Conservation (phyloP, 2,113 vertebrate genomes). For the Phrynocephalus versicolor region DNA sequence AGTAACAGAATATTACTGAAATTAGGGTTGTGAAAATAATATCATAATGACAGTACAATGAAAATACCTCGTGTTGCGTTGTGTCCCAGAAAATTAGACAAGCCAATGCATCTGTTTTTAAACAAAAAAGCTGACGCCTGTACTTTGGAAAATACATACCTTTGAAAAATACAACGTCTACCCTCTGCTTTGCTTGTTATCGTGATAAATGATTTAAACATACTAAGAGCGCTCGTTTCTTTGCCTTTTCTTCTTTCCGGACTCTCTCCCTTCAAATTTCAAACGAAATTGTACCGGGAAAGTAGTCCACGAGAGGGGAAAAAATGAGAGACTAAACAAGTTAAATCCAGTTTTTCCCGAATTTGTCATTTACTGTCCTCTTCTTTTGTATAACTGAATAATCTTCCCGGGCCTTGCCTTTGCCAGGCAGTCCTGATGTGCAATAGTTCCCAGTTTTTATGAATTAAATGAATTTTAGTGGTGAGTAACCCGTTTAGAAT, state of each 20-base stretch:
- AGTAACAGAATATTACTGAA: neutral
- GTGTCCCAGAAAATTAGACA: neutral
- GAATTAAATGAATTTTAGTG: too few relatives aligned
- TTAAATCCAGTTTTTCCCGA: neutral
- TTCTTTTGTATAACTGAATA: neutral
- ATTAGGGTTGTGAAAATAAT: neutral
- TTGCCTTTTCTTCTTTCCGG: too few relatives aligned
- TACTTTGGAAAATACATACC: neutral
- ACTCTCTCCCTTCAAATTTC: too few relatives aligned
- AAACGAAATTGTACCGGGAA: too few relatives aligned
- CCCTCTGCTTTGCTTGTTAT: neutral
- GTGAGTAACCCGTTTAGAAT: too few relatives aligned
- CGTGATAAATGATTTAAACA: neutral
- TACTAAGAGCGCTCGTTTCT: too few relatives aligned
- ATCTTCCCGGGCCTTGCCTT: neutral
- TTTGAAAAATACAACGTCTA: neutral
- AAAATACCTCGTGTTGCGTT: neutral
- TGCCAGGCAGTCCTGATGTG: neutral
- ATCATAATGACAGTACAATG: neutral
- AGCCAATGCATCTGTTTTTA: neutral
- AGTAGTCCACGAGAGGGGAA: neutral
- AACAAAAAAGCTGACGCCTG: neutral
- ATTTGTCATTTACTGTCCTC: neutral
- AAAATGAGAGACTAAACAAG: neutral
- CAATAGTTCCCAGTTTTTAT: too few relatives aligned